These are phyloP conservation scores for Dreissena rostriformis DNA, from an alignment of 1,140 invertebrate species.

Conservation along the genomic window DNA sequence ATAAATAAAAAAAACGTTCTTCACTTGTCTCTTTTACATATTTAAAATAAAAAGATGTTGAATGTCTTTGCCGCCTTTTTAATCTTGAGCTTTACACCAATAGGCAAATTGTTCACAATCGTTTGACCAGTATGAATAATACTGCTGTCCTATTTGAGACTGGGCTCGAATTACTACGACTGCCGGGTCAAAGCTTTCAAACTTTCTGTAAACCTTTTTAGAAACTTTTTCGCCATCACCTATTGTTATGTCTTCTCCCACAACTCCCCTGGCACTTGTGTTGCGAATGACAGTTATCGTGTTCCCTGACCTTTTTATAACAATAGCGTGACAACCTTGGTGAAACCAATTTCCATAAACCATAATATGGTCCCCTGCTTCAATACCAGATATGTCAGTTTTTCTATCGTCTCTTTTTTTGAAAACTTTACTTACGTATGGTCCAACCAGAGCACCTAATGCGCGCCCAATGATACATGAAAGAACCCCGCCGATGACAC, in stretches of 20 bases:
- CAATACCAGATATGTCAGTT: neutral
- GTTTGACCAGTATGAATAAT: neutral
- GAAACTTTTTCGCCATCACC: neutral
- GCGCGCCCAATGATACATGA: neutral
- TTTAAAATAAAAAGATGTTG: too few relatives aligned
- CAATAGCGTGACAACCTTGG: neutral
- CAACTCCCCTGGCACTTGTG: neutral
- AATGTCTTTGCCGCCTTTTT: too few relatives aligned
- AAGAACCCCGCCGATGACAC: neutral
- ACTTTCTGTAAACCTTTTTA: neutral
- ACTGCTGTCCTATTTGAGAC: neutral
- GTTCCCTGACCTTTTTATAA: neutral
- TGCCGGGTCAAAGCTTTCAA: neutral
- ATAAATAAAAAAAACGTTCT: too few relatives aligned
- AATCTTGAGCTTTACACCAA: neutral
- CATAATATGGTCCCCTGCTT: slow-evolving; percentile 1
- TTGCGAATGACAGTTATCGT: neutral
- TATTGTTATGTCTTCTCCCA: neutral
- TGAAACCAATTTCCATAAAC: neutral
- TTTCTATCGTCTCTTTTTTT: slow-evolving; percentile 12
- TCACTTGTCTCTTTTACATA: too few relatives aligned
- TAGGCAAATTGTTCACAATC: neutral
- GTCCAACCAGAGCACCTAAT: neutral
- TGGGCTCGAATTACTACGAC: neutral
- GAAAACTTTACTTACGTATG: neutral